These are phyloP conservation scores for Graphium colonna DNA, from an alignment of 2,888 invertebrate species.

Conservation along the genomic window DNA sequence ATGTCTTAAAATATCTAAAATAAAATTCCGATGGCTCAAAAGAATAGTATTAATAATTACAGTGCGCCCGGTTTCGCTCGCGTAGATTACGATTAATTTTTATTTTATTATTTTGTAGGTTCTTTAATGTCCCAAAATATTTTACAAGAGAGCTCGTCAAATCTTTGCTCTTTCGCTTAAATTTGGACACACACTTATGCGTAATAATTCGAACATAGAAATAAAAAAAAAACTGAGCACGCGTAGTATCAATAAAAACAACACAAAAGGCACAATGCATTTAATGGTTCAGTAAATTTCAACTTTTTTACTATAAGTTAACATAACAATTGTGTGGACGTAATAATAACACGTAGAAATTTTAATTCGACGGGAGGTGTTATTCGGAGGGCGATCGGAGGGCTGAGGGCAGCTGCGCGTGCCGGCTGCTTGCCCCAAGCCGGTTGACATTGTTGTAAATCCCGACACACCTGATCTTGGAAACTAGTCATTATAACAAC, in stretches of 20 bases:
- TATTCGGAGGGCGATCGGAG: conserved; percentile 40
- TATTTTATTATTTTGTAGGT: too few relatives aligned
- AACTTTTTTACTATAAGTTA: conserved; percentile 1
- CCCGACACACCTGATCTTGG: conserved; percentile 71
- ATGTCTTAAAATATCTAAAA: too few relatives aligned
- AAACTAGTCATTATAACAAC: conserved; percentile 67
- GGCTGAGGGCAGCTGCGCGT: conserved; percentile 64
- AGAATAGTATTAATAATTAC: too few relatives aligned
- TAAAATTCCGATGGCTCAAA: too few relatives aligned
- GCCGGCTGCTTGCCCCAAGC: conserved; percentile 58
- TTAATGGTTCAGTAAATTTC: conserved; percentile 6
- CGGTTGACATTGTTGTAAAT: conserved; percentile 72
- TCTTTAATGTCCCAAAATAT: too few relatives aligned
- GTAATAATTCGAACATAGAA: too few relatives aligned
- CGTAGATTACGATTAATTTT: too few relatives aligned
- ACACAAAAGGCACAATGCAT: not conserved
- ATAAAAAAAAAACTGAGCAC: too few relatives aligned
- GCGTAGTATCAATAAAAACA: not conserved
- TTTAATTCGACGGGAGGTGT: conserved; percentile 22
- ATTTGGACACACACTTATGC: too few relatives aligned
- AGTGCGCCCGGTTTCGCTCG: too few relatives aligned
- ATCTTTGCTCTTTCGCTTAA: too few relatives aligned
- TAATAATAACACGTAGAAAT: conserved; percentile 21
- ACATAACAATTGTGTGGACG: conserved; percentile 19
- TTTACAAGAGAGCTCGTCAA: too few relatives aligned